Conservation (phyloP, 1,140 invertebrate species). For the Heliconius congener region DNA sequence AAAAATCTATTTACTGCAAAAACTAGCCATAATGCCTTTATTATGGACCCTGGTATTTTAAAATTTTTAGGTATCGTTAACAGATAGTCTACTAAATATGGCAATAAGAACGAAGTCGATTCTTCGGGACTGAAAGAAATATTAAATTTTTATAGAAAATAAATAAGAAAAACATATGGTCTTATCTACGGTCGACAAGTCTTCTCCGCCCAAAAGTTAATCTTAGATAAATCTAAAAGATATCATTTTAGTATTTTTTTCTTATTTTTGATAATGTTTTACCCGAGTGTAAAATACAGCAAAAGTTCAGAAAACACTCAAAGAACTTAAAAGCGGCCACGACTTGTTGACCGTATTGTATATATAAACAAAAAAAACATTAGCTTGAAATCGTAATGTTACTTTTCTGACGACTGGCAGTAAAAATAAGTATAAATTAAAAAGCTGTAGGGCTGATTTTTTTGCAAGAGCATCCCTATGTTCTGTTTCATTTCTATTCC, state of each 20-base stretch:
- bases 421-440: conserved; percentile 74
- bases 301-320: neutral
- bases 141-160: neutral
- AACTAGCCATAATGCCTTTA: conserved; percentile 73
- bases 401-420: conserved; percentile 74
- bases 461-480: conserved; percentile 59
- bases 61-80: conserved; percentile 51
- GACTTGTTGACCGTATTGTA: too few species aligned
- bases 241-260: too few species aligned
- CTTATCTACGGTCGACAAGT: too few species aligned
- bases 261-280: neutral
- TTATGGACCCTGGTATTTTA: conserved; percentile 59
- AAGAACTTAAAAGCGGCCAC: too few species aligned
- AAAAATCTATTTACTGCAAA: conserved; percentile 57
- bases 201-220: too few species aligned
- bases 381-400: conserved; percentile 19
- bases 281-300: neutral
- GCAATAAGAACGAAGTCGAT: conserved; percentile 57
- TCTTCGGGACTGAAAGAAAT: conserved; percentile 62
- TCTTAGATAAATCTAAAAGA: too few species aligned
- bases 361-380: conserved; percentile 7
- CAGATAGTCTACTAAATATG: conserved; percentile 64
- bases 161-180: too few species aligned
- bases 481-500: conserved; percentile 63
- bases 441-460: conserved; percentile 62